Evolutionary conservation across 2,888 invertebrate species (phyloP), one percentile per base, ranked within the genome.

Genomic region (Lepeophtheirus nordmannii): DNA sequence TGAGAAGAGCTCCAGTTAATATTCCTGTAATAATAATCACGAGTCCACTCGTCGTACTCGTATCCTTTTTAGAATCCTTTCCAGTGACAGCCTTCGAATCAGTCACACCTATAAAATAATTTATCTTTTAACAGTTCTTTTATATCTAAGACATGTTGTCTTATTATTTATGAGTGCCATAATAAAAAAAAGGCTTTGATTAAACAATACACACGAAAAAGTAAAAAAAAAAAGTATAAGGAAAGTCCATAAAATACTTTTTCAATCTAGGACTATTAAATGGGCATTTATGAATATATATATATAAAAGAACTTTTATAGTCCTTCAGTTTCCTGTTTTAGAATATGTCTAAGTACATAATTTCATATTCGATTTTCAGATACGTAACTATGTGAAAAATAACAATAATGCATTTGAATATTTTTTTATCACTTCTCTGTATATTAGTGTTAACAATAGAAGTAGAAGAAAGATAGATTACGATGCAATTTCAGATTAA

Each of bases 71-170:
- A 5, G 63, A 63, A 30, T 63, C 53, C 17, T 53, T 63, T 14
- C 63, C 63, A 20, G 22, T 63, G 22, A 63, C 63, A 46, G 63
- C 63, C 9, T 63, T 63, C 11, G 63, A 63, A 30, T 63, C 63
- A 8, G 63, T 63, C 20, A 63, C 63, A 56, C 63, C 63, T 63
- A 17, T 46, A 46, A 46, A 17, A 14, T 46, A 8, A 5, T 46
- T 46, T 46, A 14, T 17, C 2, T 17, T 5, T 46, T n/a, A 46
- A 17, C 53, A n/a, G 8, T 8, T 17, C 8, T n/a, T n/a, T n/a
- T n/a, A n/a, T n/a, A n/a, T n/a, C n/a, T n/a, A n/a, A n/a, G n/a
- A n/a, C n/a, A n/a, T n/a, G n/a, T n/a, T n/a, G n/a, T n/a, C n/a
- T n/a, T n/a, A n/a, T n/a, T n/a, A n/a, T n/a, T n/a, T n/a, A n/a